Evolutionary conservation across 1,140 invertebrate species (phyloP).

Genomic region (Drusus annulatus): DNA sequence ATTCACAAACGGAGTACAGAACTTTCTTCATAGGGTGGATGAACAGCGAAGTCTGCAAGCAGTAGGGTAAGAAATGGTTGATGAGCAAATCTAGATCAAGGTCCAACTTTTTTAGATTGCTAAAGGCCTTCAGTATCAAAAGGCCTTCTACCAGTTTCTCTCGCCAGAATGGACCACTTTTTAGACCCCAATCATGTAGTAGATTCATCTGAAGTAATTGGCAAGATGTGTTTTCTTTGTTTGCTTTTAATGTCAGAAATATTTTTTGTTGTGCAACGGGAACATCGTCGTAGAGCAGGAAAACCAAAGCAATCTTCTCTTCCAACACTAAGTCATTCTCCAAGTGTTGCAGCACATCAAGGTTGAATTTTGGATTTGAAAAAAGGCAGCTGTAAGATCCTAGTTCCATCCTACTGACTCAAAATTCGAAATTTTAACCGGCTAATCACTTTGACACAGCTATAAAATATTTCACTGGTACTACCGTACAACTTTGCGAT

Average conservation of each 20-base stretch:
- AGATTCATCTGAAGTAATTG: slow-evolving; percentile 14
- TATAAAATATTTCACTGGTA: too few species aligned
- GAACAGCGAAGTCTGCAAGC: slow-evolving; percentile 39
- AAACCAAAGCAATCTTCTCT: slow-evolving; percentile 52
- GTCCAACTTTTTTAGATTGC: slow-evolving; percentile 24
- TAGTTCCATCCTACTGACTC: neutral
- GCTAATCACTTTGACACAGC: too few species aligned
- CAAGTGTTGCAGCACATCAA: slow-evolving; percentile 42
- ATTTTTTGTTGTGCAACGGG: slow-evolving; percentile 43
- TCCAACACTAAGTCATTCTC: slow-evolving; percentile 37
- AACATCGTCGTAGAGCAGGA: slow-evolving; percentile 52
- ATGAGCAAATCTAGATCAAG: slow-evolving; percentile 29
- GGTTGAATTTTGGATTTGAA: slow-evolving; percentile 1
- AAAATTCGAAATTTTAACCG: too few species aligned
- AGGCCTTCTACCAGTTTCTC: slow-evolving; percentile 52
- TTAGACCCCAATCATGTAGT: slow-evolving; percentile 38
- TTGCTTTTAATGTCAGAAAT: neutral
- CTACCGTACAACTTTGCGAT: too few species aligned
- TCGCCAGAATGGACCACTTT: slow-evolving; percentile 31
- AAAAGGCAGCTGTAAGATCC: neutral
- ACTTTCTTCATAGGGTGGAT: slow-evolving; percentile 54
- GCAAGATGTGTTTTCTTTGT: neutral
- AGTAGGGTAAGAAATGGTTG: slow-evolving; percentile 46
- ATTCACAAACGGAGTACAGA: slow-evolving; percentile 47
- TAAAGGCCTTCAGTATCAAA: slow-evolving; percentile 25